Evolutionary conservation across 2,888 invertebrate genomes (phyloP).

Genomic region (Pollenia griseotomentosa): DNA sequence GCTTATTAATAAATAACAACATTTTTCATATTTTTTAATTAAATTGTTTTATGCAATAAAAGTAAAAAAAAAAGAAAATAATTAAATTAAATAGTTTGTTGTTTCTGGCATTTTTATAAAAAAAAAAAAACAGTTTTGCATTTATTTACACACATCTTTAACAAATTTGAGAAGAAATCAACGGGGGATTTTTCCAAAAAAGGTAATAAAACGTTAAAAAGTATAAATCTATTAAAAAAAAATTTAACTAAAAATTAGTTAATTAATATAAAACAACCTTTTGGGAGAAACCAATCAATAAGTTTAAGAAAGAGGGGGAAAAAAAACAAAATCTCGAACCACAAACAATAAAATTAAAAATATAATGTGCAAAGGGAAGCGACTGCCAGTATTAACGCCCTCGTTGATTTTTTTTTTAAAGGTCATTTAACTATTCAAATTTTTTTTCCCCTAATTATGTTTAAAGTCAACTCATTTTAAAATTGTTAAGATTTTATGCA

Average conservation of each 20-base stretch:
- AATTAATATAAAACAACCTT: constrained; percentile 19
- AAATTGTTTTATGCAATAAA: constrained; percentile 1
- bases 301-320: too few species aligned
- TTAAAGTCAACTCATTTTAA: constrained; percentile 1
- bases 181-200: constrained; percentile 6
- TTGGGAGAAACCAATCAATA: too few species aligned
- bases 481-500: constrained; percentile 13
- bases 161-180: neutral
- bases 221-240: constrained; percentile 9
- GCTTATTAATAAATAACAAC: constrained; percentile 5
- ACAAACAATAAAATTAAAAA: constrained; percentile 42
- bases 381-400: constrained; percentile 79
- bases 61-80: constrained; percentile 7
- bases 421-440: constrained; percentile 75
- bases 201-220: constrained; percentile 4
- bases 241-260: constrained; percentile 25
- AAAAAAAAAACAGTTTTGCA: constrained; percentile 49
- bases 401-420: constrained; percentile 78
- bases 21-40: neutral
- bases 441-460: neutral
- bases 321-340: constrained; percentile 4
- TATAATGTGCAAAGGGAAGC: constrained; percentile 76
- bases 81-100: constrained; percentile 1
- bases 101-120: constrained; percentile 42
- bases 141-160: constrained; percentile 27